Conservation (phyloP, 2,888 invertebrate genomes). For the Willowsia nigromaculata region DNA sequence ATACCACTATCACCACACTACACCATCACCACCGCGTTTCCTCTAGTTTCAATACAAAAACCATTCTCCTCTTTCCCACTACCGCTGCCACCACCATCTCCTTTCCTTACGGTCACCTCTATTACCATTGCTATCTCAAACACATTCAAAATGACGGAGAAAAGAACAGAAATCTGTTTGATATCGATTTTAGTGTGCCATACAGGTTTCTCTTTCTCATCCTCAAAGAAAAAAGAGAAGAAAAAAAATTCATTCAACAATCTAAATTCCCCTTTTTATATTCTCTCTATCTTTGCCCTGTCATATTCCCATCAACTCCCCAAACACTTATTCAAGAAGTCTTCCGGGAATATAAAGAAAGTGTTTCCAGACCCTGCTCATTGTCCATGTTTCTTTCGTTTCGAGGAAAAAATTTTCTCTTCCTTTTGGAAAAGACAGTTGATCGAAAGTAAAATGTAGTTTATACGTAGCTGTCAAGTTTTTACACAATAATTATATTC, state of each 20-base stretch:
- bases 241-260: constrained; percentile 35
- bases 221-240: constrained; percentile 56
- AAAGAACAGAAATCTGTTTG: constrained; percentile 72
- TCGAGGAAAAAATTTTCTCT: neutral
- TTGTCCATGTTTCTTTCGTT: constrained; percentile 12
- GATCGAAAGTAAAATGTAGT: constrained; percentile 18
- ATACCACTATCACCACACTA: neutral
- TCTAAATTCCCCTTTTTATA: constrained; percentile 42
- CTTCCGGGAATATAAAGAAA: constrained; percentile 39
- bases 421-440: neutral
- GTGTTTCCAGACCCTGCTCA: neutral
- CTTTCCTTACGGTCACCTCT: constrained; percentile 59
- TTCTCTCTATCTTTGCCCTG: constrained; percentile 7
- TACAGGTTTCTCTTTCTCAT: constrained; percentile 64
- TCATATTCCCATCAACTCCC: constrained; percentile 62
- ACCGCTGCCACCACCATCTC: constrained; percentile 35
- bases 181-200: constrained; percentile 76
- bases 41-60: constrained; percentile 61
- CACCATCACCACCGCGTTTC: constrained; percentile 42
- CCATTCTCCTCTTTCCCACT: constrained; percentile 1
- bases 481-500: constrained; percentile 50
- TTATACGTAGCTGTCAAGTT: constrained; percentile 56
- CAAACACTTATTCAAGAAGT: constrained; percentile 60
- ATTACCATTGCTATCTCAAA: constrained; percentile 52
- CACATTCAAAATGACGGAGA: constrained; percentile 24